Evolutionary conservation across 2,113 vertebrate genomes (phyloP).

Genomic region (Pygoscelis adeliae): DNA sequence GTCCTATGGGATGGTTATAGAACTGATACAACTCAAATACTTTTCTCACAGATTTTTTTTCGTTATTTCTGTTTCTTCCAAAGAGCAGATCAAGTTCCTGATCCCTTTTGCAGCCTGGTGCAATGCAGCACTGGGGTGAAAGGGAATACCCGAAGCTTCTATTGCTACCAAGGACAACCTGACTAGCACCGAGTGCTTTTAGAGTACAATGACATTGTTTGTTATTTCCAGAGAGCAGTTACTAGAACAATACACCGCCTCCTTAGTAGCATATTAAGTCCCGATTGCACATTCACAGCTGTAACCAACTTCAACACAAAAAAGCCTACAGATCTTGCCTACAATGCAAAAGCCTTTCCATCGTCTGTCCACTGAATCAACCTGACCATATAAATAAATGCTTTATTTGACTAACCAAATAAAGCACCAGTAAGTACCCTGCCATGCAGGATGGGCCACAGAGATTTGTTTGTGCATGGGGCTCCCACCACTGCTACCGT

Average conservation of each 20-base stretch:
- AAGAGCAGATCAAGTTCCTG: neutral
- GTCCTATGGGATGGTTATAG: neutral
- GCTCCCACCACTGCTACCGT: neutral
- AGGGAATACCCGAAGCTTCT: neutral
- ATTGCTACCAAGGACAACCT: neutral
- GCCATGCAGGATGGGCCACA: accelerated
- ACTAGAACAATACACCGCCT: neutral
- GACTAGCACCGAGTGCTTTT: neutral
- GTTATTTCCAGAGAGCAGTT: neutral
- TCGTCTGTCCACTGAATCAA: neutral
- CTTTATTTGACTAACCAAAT: neutral
- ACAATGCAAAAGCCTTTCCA: neutral
- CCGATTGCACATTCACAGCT: too few species aligned
- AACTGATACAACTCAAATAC: neutral
- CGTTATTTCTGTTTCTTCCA: neutral
- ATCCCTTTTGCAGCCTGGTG: neutral
- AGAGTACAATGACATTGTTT: neutral
- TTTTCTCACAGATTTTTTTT: neutral
- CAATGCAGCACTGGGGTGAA: neutral
- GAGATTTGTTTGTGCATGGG: accelerated
- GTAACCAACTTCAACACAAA: neutral
- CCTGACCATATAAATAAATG: neutral
- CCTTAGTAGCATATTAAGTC: neutral
- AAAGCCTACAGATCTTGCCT: neutral
- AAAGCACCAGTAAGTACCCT: neutral